These are phyloP conservation scores for Netelia melanura DNA, from an alignment of 2,888 invertebrate species.

Conservation along the genomic window DNA sequence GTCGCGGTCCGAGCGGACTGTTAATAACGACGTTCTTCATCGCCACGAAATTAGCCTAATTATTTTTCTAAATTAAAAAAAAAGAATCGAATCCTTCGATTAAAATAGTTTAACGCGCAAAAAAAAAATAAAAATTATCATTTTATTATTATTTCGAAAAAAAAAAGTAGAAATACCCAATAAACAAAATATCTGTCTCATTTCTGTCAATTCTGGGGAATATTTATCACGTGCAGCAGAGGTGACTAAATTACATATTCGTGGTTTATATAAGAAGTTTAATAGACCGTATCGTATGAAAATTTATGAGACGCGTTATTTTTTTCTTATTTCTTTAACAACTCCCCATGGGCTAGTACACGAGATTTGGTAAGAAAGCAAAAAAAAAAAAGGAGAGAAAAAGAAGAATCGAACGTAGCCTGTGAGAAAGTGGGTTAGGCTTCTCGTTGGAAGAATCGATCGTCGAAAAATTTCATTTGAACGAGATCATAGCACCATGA, in stretches of 20 bases:
- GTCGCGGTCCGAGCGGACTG: too few relatives aligned
- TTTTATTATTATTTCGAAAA: too few relatives aligned
- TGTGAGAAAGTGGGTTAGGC: constrained; percentile 48
- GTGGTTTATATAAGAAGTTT: constrained; percentile 12
- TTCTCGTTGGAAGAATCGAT: constrained; percentile 46
- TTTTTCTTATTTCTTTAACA: neutral
- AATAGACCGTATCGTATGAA: constrained; percentile 11
- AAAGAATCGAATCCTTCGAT: too few relatives aligned
- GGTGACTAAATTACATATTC: neutral
- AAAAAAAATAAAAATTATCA: too few relatives aligned
- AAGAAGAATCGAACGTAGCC: constrained; percentile 6
- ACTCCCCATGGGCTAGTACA: neutral
- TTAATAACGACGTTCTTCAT: too few relatives aligned
- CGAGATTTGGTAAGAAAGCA: neutral
- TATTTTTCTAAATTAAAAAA: too few relatives aligned
- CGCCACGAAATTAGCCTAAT: too few relatives aligned
- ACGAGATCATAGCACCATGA: constrained; percentile 67
- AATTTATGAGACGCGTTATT: constrained; percentile 24
- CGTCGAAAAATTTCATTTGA: constrained; percentile 64
- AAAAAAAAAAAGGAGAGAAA: neutral
- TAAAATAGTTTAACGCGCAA: too few relatives aligned
- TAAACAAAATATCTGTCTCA: neutral
- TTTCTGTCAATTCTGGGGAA: neutral
- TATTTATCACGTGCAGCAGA: neutral
- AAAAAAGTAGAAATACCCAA: neutral